Conservation (phyloP, 2,113 vertebrate species). For the Marmota monax region DNA sequence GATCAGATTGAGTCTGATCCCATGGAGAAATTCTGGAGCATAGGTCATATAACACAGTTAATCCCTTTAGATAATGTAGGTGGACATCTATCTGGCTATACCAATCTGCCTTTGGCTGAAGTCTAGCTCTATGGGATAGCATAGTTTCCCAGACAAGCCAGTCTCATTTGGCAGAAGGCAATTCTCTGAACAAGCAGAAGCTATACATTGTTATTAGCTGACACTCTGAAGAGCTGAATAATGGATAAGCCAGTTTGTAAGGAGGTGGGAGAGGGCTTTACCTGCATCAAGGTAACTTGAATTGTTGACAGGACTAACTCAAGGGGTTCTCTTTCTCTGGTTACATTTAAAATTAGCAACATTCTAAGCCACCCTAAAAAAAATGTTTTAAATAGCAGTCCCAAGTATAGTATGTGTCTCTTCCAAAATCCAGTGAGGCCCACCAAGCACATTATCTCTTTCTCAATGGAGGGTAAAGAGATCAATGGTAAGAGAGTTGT, state of each 20-base stretch:
- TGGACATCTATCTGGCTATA: background rate
- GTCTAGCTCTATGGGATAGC: background rate
- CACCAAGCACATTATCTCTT: background rate
- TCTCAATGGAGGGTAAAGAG: background rate
- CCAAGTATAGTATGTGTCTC: background rate
- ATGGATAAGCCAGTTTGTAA: background rate
- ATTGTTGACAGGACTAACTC: background rate
- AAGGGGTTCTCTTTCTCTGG: background rate
- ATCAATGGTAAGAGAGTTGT: background rate
- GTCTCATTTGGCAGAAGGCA: background rate
- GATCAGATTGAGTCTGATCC: background rate
- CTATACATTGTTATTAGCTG: background rate
- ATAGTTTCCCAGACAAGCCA: background rate
- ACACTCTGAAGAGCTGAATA: background rate
- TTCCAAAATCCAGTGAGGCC: background rate
- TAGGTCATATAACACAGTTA: background rate
- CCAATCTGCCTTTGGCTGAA: background rate
- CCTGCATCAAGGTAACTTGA: background rate
- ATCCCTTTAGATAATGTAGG: background rate
- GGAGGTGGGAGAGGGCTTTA: background rate
- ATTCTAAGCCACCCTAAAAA: background rate
- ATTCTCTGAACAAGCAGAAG: background rate
- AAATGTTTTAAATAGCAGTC: background rate
- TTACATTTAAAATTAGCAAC: background rate
- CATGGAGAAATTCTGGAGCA: background rate